These are phyloP conservation scores for Tricholauxania praeusta DNA, from an alignment of 2,888 invertebrate genomes.

Conservation along the genomic window DNA sequence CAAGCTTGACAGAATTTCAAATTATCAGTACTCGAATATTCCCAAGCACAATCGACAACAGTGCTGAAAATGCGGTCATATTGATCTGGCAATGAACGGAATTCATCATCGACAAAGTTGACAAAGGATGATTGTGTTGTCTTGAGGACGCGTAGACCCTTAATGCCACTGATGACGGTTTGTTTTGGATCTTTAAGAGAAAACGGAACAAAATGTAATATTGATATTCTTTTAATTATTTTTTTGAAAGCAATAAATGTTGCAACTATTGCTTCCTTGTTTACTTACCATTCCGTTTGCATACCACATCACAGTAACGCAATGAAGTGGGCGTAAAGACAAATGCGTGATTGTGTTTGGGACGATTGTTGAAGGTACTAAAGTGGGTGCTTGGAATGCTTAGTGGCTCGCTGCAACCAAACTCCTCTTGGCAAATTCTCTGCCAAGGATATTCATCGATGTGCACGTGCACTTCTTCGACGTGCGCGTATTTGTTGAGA, in stretches of 20 bases:
- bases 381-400: constrained; percentile 41
- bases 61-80: constrained; percentile 82
- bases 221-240: not conserved
- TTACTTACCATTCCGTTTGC: constrained; percentile 75
- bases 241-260: not conserved
- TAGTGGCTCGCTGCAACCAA: constrained; percentile 61
- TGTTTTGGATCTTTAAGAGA: constrained; percentile 68
- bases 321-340: constrained; percentile 76
- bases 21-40: constrained; percentile 74
- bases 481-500: constrained; percentile 80
- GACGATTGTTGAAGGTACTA: constrained; percentile 55
- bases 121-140: constrained; percentile 85
- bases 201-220: not conserved
- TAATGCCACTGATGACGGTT: constrained; percentile 77
- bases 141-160: constrained; percentile 79
- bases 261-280: not conserved
- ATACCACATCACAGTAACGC: constrained; percentile 78
- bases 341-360: constrained; percentile 82
- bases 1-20: constrained; percentile 80
- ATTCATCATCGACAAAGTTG: constrained; percentile 84
- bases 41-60: constrained; percentile 80
- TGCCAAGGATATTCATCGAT: constrained; percentile 85
- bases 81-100: constrained; percentile 79
- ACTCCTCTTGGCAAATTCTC: constrained; percentile 71
- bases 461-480: constrained; percentile 76